Evolutionary conservation across 2,113 vertebrate species (phyloP), one percentile per base, ranked within the genome.

Genomic region (Coryphaenoides rupestris): DNA sequence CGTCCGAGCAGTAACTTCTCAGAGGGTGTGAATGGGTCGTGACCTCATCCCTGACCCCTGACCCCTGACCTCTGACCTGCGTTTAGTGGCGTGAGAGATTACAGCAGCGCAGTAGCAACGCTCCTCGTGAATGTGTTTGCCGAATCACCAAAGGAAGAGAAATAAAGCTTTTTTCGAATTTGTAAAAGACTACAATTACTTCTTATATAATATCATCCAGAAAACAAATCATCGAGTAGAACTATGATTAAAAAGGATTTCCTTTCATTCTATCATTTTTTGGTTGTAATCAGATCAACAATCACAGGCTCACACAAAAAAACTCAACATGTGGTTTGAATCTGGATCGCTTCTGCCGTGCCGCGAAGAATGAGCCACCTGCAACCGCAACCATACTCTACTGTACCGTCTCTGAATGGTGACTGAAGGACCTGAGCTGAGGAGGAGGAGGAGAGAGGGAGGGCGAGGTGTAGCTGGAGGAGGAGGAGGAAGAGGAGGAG

Each of bases 371-470:
- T 23, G 52, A 71, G 50, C 63, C 65, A 65, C 28, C 72, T 72
- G 64, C 67, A 62, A 62, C 56, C 50, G 70, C 26, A 59, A 17
- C n/a, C 33, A 40, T 40, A n/a, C n/a, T 14, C 55, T 58, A 40
- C 65, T 58, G 66, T 40, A 63, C 19, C 49, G 52, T 61, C 62
- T 63, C 6, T 67, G 26, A 66, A 5, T 1, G 26, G 54, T 61
- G 3, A 64, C 61, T 82, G 75, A 79, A 76, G 75, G 69, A 72
- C 0, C 53, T 47, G 70, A 70, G 70, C 54, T 56, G 16, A 59
- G 24, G 65, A 60, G 73, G 68, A 54, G 21, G 47, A 46, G 60
- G 52, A 40, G 33, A 40, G 13, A n/a, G n/a, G 73, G 68, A 54
- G 21, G 47, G 33, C 57, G 52, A 40, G 33, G 13, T 12, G 33